Base-by-base conservation (phyloP, 2,888 invertebrate species). In the Caradrina clavipalpis region DNA sequence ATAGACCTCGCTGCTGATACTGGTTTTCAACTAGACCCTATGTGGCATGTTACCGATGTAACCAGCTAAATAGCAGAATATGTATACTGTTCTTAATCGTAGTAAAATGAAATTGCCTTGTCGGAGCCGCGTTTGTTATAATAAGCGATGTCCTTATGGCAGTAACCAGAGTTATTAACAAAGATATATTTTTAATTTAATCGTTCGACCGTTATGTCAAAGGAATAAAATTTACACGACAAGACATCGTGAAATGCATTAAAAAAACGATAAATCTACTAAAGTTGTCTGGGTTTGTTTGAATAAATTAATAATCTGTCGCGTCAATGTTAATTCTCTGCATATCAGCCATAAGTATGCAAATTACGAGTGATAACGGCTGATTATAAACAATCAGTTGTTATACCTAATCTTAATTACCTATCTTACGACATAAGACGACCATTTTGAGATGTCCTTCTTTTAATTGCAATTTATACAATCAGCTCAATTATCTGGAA, bases 381-480 rank as follows among this genome's bases (percentile, higher is more conserved):
- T 19, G 45, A 51, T 61, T 61, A 56, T 26, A 56, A 70, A 51
- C 49, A 58, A 57, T 73, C 31, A 22, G 21, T 42, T 58, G 42
- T 54, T 49, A 2, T 21, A 51, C 15, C 15, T 57, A 31, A 73
- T 71, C 53, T 57, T 53, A 57, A 65, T 42, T 73, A 55, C 15
- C 5, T 39, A 55, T n/a, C 5, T 39, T 53, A 49, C 35, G 22
- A 42, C 31, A 19, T 39, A 55, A 19, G n/a, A 53, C 17, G 17
- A 17, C 45, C 13, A 17, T 45, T 17, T 15, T 59, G 54, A 19
- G 1, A 42, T 31, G 11, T 54, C 26, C 54, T 60, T 54, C 26
- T 47, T 54, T 35, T 53, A 42, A 42, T 26, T 54, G 61, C 1
- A 21, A 15, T 56, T 22, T 26, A 31, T 19, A 61, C n/a, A 47